Percentiles rank a stretch among this genome's conserved stretches.
Conservation (phyloP, 2,113 vertebrate species). For the Mustelus asterias region DNA sequence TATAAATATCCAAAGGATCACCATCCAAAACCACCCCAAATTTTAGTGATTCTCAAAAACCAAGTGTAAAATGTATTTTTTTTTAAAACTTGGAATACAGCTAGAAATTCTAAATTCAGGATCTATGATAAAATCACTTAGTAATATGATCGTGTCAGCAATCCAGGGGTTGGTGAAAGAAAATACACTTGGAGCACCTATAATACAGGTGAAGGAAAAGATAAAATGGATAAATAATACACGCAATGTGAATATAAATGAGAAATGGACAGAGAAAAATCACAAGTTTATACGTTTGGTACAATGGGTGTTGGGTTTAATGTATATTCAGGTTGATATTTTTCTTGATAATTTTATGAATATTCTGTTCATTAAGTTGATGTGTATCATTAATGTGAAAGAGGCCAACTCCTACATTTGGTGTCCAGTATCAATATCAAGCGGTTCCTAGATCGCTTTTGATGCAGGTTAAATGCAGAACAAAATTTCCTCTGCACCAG, state of each 20-base stretch:
- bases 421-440: not conserved
- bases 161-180: not conserved
- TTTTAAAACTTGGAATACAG: not conserved
- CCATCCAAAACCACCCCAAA: not conserved
- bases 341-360: not conserved
- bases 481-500: not conserved
- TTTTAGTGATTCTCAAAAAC: not conserved
- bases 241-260: not conserved
- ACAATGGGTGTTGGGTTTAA: not conserved
- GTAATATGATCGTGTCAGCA: not conserved
- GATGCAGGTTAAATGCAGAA: not conserved
- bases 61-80: not conserved
- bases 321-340: not conserved
- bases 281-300: not conserved
- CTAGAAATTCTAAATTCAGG: not conserved
- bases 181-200: not conserved
- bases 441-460: not conserved
- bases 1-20: not conserved
- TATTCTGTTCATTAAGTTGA: not conserved
- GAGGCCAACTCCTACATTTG: not conserved
- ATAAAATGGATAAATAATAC: not conserved
- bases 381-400: not conserved
- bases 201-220: not conserved
- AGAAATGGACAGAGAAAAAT: not conserved
- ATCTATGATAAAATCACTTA: not conserved